These are phyloP conservation scores for Hydriomena furcata DNA, from an alignment of 2,888 invertebrate species.

Conservation along the genomic window DNA sequence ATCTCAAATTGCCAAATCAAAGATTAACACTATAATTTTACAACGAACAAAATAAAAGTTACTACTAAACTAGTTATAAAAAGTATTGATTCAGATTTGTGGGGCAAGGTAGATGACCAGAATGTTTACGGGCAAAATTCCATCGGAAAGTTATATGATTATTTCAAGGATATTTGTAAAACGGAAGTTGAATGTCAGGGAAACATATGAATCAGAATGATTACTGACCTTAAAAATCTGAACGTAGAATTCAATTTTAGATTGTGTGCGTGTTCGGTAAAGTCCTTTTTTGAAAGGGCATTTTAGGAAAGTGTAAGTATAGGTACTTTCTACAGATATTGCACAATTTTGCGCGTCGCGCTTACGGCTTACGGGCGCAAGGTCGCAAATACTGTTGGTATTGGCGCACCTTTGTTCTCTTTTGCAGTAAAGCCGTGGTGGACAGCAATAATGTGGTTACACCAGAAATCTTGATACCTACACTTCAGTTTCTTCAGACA, in stretches of 20 bases:
- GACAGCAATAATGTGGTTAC: constrained; percentile 16
- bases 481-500: neutral
- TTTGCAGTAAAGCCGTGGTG: constrained; percentile 18
- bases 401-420: constrained; percentile 49
- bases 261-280: constrained; percentile 34
- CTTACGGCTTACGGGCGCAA: constrained; percentile 46
- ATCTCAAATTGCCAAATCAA: too few relatives aligned
- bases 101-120: constrained; percentile 23
- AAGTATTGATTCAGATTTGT: constrained; percentile 16
- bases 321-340: constrained; percentile 57
- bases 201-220: constrained; percentile 25
- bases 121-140: constrained; percentile 23
- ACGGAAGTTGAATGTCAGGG: constrained; percentile 43
- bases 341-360: constrained; percentile 34
- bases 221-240: constrained; percentile 9
- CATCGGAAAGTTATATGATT: constrained; percentile 27
- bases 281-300: constrained; percentile 31
- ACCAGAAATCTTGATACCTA: neutral
- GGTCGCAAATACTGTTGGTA: constrained; percentile 41
- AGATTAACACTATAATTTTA: too few relatives aligned
- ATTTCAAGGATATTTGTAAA: constrained; percentile 31
- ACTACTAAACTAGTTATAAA: too few relatives aligned
- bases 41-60: too few relatives aligned
- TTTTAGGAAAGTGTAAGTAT: constrained; percentile 61
- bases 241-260: constrained; percentile 24